Evolutionary conservation across 2,113 vertebrate genomes (phyloP), one percentile per base, ranked within the genome.

Genomic region (Passer domesticus): DNA sequence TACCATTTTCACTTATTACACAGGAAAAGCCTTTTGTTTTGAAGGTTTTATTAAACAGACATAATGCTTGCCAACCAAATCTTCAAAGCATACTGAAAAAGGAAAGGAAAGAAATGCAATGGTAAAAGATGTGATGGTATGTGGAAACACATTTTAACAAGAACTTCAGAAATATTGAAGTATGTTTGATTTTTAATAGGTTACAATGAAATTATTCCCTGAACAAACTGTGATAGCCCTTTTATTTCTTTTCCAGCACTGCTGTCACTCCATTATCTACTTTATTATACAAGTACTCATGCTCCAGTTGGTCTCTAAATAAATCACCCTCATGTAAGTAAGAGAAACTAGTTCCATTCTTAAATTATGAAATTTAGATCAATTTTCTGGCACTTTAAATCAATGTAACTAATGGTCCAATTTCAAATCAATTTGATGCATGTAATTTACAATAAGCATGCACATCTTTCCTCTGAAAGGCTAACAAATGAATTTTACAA

Each of bases 301-400:
- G 79, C 94, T 92, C 62, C 78, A 93, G 60, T 87, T 95, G 70
- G 62, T 89, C 77, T 96, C 83, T 95, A 94, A 97, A 97, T 97
- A 95, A 95, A 97, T 95, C 93, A 96, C 70, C 78, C 22, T 88
- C 55, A 56, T 30, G 1, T 84, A 95, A 95, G 70, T 89, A 96
- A 88, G 78, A 96, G 62, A 95, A 96, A 93, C 88, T 92, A 77
- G 86, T 90, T 94, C 69, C 87, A 91, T 84, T 95, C 92, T 85
- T 94, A 89, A 95, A 96, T 96, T 94, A 97, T 90, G 91, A 96
- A 96, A 96, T 97, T 95, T 92, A 91, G 83, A 96, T 94, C 80
- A 95, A 95, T 97, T 95, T 97, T 95, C 95, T 96, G 79, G 94
- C 82, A 94, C 79, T 96, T 97, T 91, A 96, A 96, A 96, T 97